Percentiles rank a stretch among this genome's conserved stretches.
These are phyloP conservation scores for Hypolimnas misippus DNA, from an alignment of 2,888 invertebrate genomes.

Conservation along the genomic window DNA sequence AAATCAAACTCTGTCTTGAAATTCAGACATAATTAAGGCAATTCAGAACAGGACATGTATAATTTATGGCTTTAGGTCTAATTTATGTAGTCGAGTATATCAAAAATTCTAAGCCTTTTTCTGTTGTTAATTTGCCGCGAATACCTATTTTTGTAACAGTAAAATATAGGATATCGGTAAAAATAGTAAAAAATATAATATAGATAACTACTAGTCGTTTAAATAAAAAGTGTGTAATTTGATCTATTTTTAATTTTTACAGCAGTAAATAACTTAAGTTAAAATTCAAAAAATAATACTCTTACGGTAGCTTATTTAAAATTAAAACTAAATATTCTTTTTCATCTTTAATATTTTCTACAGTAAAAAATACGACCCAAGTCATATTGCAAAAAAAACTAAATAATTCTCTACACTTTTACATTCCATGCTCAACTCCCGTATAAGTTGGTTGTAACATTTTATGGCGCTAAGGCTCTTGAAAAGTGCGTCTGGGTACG, in stretches of 20 bases:
- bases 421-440: neutral
- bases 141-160: too few species aligned
- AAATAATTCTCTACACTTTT: neutral
- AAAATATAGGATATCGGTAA: too few species aligned
- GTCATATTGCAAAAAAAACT: neutral
- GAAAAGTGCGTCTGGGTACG: slow-evolving; percentile 5
- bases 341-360: neutral
- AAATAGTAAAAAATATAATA: too few species aligned
- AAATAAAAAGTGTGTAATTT: too few species aligned
- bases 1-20: slow-evolving; percentile 47
- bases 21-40: slow-evolving; percentile 45
- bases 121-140: too few species aligned
- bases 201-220: too few species aligned
- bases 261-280: too few species aligned
- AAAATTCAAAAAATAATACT: too few species aligned
- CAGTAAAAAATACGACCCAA: neutral
- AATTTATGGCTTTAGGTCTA: slow-evolving; percentile 25
- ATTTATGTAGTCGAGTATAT: neutral
- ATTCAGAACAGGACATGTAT: slow-evolving; percentile 38
- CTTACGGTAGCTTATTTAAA: too few species aligned
- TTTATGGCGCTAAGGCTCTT: slow-evolving; percentile 4
- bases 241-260: too few species aligned
- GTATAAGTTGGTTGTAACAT: neutral
- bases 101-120: neutral
- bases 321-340: neutral